Percentiles rank a stretch among this genome's conserved stretches.
Conservation (phyloP, 2,797 vertebrate genomes). For the Pyrocephalus nanus region DNA sequence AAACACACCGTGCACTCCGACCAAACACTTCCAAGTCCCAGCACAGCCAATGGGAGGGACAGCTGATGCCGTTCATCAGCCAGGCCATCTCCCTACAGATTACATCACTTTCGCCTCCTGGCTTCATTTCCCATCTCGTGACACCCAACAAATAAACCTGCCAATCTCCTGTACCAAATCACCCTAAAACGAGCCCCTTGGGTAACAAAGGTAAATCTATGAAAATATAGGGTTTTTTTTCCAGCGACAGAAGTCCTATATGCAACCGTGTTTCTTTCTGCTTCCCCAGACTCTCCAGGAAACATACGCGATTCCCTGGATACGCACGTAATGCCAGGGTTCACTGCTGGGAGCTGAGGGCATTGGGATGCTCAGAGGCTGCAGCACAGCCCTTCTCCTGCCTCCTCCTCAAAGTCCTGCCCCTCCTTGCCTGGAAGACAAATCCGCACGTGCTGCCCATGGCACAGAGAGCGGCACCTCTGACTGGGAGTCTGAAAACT, state of each 20-base stretch:
- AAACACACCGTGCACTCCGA: accelerated
- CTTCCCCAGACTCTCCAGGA: accelerated
- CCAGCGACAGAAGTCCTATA: neutral
- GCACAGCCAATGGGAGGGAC: accelerated
- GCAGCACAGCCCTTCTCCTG: neutral
- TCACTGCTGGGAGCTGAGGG: accelerated
- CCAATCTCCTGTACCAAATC: neutral
- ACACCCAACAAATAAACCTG: neutral
- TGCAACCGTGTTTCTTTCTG: accelerated
- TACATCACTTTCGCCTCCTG: neutral
- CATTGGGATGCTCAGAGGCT: accelerated
- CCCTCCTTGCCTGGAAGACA: too few relatives aligned
- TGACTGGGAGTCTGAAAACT: neutral
- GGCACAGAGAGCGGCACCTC: neutral
- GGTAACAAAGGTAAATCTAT: neutral
- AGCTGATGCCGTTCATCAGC: accelerated
- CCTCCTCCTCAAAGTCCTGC: neutral
- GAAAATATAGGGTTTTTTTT: accelerated
- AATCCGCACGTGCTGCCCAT: accelerated
- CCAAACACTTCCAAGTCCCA: accelerated
- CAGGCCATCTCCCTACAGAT: accelerated
- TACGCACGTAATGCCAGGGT: accelerated
- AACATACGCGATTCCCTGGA: accelerated
- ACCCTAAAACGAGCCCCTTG: neutral
- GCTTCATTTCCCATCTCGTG: accelerated